Percentiles rank a stretch among this genome's conserved stretches.
phyloP scores from a whole-genome alignment of 2,888 invertebrate genomes.

The Mythimna lalbum region DNA sequence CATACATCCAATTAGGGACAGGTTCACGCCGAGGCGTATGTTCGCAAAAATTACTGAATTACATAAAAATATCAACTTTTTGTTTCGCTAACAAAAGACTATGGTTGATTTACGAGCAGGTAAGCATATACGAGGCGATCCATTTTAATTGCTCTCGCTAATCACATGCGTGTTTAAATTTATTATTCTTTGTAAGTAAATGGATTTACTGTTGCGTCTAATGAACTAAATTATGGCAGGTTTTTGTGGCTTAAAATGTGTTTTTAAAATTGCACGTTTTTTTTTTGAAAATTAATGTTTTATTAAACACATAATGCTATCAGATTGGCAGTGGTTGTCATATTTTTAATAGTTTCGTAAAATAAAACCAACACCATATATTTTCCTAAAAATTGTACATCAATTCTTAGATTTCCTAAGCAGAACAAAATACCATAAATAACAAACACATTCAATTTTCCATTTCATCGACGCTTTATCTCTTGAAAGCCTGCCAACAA shows the following conservation, averaged over 20 bases:
- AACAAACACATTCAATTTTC: constrained; percentile 12
- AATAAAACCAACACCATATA: too few species aligned
- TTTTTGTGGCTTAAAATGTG: neutral
- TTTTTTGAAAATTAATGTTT: too few species aligned
- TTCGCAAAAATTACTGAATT: constrained; percentile 5
- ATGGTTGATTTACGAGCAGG: constrained; percentile 34
- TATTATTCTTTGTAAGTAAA: neutral
- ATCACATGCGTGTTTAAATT: constrained; percentile 14
- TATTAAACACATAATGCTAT: neutral
- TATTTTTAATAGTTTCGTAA: neutral
- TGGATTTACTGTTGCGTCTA: neutral
- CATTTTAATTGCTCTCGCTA: constrained; percentile 41
- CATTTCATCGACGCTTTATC: constrained; percentile 23
- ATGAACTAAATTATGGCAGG: neutral
- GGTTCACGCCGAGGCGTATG: constrained; percentile 1
- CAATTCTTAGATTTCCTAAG: neutral
- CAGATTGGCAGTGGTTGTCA: too few species aligned
- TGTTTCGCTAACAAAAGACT: constrained; percentile 12
- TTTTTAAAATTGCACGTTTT: neutral
- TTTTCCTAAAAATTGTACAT: neutral
- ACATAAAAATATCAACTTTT: constrained; percentile 14
- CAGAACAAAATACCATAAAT: constrained; percentile 6
- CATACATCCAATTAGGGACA: neutral
- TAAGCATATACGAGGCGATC: constrained; percentile 24
- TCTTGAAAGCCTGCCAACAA: constrained; percentile 48